These are phyloP conservation scores for Eclectus roratus DNA, from an alignment of 2,113 vertebrate species.

Conservation along the genomic window DNA sequence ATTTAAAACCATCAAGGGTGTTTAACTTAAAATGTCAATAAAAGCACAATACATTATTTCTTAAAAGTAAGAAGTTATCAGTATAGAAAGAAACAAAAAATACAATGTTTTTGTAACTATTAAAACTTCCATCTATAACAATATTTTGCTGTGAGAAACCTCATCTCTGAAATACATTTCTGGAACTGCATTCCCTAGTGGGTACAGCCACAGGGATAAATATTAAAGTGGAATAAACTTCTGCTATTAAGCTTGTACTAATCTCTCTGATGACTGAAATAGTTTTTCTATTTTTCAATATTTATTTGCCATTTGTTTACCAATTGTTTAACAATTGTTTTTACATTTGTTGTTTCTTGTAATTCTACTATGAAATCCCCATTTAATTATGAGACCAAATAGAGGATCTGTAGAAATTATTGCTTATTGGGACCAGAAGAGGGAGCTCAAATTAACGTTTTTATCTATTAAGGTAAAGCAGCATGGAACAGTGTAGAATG, in stretches of 20 bases:
- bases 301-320: not conserved
- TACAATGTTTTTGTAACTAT: not conserved
- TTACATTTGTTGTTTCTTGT: not conserved
- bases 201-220: rapidly evolving
- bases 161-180: not conserved
- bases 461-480: not conserved
- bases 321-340: not conserved
- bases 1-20: not conserved
- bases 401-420: not conserved
- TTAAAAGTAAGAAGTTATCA: not conserved
- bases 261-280: not conserved
- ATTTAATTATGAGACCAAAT: not conserved
- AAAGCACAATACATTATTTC: not conserved
- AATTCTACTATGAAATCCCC: not conserved
- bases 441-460: conserved; percentile 10
- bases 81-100: not conserved
- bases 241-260: not conserved
- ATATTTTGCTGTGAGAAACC: not conserved
- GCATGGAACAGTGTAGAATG: not conserved
- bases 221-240: not conserved
- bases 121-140: not conserved
- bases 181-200: not conserved
- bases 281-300: not conserved
- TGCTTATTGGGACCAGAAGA: not conserved
- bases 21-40: not conserved